Evolutionary conservation across 2,888 invertebrate species (phyloP).

Genomic region (Catotricha subobsoleta): DNA sequence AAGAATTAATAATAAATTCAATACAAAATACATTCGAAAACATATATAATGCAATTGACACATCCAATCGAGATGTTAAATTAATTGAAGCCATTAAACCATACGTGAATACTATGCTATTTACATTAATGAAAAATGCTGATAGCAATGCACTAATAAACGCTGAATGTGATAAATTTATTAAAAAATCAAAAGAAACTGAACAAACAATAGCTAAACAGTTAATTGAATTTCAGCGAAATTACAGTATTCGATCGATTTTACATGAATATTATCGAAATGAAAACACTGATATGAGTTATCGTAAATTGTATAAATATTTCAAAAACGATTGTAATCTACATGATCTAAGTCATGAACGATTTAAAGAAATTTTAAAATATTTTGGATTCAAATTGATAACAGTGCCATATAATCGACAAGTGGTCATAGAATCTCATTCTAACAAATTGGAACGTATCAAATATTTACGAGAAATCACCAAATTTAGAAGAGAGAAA

Average conservation of each 20-base stretch:
- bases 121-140: not conserved
- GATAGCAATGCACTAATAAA: not conserved
- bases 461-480: not conserved
- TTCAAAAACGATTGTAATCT: not conserved
- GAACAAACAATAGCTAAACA: not conserved
- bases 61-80: not conserved
- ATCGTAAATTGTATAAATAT: not conserved
- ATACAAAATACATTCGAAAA: not conserved
- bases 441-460: not conserved
- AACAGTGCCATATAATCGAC: not conserved
- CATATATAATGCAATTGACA: not conserved
- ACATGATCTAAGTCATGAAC: not conserved
- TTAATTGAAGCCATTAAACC: not conserved
- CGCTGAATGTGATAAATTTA: not conserved
- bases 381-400: not conserved
- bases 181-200: not conserved
- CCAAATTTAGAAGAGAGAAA: not conserved
- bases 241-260: not conserved
- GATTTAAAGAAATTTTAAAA: not conserved
- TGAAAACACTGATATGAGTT: constrained; percentile 2
- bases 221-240: not conserved
- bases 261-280: constrained; percentile 1
- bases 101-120: not conserved
- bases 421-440: constrained; percentile 2
- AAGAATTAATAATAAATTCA: too few species aligned